These are phyloP conservation scores for Steatocranus sp. DNA, from an alignment of 2,797 vertebrate genomes.

Conservation along the genomic window DNA sequence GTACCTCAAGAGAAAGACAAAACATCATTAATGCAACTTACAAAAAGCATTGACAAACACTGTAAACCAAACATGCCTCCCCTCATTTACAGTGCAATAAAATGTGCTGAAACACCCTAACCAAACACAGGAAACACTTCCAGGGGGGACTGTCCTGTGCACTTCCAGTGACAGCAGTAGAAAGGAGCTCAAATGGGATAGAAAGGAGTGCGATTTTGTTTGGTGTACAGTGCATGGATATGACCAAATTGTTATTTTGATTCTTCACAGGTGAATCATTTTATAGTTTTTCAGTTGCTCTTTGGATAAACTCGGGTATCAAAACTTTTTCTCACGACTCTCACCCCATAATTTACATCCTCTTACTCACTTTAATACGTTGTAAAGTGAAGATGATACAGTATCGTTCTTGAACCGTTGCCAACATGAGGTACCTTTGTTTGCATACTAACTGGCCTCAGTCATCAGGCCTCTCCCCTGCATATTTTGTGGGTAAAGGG, in stretches of 20 bases:
- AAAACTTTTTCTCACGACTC: neutral
- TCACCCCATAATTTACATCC: neutral
- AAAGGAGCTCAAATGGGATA: neutral
- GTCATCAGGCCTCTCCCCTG: neutral
- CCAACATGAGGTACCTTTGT: neutral
- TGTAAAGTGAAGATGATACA: neutral
- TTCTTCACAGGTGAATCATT: neutral
- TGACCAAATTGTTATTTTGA: neutral
- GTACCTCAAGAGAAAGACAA: neutral
- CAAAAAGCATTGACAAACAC: neutral
- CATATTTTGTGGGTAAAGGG: neutral
- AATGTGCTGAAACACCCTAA: neutral
- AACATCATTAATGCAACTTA: neutral
- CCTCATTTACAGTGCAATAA: neutral
- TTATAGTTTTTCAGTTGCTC: neutral
- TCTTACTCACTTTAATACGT: neutral
- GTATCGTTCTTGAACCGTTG: neutral
- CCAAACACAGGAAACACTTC: neutral
- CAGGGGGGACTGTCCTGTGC: accelerated
- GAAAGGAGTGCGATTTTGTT: neutral
- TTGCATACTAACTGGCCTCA: neutral
- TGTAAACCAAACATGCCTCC: neutral
- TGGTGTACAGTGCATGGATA: accelerated
- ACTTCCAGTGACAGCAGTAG: neutral
- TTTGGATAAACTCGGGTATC: neutral